Conservation (phyloP, 1,140 invertebrate species). For the Globodera rostochiensis region DNA sequence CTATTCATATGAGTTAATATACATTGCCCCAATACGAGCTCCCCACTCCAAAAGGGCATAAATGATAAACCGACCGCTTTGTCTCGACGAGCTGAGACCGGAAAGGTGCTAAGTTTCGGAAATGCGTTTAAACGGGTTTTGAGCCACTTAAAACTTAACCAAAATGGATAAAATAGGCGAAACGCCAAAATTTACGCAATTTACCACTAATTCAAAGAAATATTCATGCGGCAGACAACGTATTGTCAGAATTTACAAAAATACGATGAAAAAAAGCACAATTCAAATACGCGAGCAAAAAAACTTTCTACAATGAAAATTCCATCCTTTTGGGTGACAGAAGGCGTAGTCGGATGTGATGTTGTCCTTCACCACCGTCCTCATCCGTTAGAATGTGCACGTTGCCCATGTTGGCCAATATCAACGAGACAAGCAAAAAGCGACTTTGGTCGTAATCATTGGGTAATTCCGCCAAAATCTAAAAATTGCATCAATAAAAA, state of each 20-base stretch:
- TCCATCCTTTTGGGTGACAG: background rate
- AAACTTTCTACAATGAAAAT: background rate
- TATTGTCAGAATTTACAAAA: background rate
- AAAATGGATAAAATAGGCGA: background rate
- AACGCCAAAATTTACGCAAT: too few relatives aligned
- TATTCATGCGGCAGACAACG: too few relatives aligned
- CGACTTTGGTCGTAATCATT: constrained; percentile 45
- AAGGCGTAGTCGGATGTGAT: background rate
- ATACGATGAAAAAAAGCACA: background rate
- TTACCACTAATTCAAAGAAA: too few relatives aligned
- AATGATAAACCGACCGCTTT: background rate
- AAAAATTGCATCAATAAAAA: background rate
- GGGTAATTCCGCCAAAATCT: constrained; percentile 16
- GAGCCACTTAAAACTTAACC: background rate
- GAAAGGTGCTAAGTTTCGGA: background rate
- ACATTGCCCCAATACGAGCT: too few relatives aligned
- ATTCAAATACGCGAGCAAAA: background rate
- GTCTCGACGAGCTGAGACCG: background rate
- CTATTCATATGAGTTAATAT: too few relatives aligned
- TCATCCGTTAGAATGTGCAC: constrained; percentile 28
- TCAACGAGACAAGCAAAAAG: constrained; percentile 49
- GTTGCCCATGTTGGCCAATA: constrained; percentile 48
- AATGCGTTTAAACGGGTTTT: too few relatives aligned
- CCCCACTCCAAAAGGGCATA: background rate
- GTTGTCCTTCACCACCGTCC: background rate